Base-by-base conservation (phyloP, 2,113 vertebrate species). In the Corvus hawaiiensis region DNA sequence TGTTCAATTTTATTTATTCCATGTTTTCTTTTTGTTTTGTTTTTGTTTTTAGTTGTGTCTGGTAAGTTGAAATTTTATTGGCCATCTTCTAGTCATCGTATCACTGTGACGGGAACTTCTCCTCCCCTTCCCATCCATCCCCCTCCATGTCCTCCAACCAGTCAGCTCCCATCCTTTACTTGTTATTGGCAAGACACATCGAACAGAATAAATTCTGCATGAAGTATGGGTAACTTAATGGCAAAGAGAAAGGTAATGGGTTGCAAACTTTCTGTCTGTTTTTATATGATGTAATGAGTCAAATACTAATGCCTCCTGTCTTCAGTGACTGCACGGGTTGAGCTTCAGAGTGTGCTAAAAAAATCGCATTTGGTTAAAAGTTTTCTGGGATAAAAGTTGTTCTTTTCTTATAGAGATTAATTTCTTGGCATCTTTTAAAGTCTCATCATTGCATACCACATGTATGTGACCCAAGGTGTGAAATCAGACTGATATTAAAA, bases 11-110 rank as follows among this genome's bases (percentile, higher is more conserved):
- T 98, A 98, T 97, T 97, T 98, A 98, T 98, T 98, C 98, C 97
- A 98, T 98, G 97, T 99, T 98, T 98, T 99, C 95, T 98, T 98
- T 98, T 98, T 98, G 98, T 97, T 98, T 98, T 98, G 96, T 97
- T 97, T 97, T 97, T 91, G 94, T 96, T 99, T 99, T 99, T 99
- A 99, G 99, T 99, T 98, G 97, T 99, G 97, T 99, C 99, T 99
- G 99, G 99, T 99, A 99, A 99, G 99, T 99, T 99, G 99, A 99
- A 98, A 98, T 99, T 98, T 99, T 99, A 98, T 99, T 99, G 98
- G 97, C 99, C 99, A 99, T 98, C 99, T 98, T 98, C 98, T 99
- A 98, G 98, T 98, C 98, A 98, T 97, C 98, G 98, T 98, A 94
- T 98, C 97, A 98, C 98, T 99, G 98, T 99, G 98, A 98, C 98